phyloP scores from a whole-genome alignment of 2,797 vertebrate genomes.

The Bovichtus variegatus region DNA sequence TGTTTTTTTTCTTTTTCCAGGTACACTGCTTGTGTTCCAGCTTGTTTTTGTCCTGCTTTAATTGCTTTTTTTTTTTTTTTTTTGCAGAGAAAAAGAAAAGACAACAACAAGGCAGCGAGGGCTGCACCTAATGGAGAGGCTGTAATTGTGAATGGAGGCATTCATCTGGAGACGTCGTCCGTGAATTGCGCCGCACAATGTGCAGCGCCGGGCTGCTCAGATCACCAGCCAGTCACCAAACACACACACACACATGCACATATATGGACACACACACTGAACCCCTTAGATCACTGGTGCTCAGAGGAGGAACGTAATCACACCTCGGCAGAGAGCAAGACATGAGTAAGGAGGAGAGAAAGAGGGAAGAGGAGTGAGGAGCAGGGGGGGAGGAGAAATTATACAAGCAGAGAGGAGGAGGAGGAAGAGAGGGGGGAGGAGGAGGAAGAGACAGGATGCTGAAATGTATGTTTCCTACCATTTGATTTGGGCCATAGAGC shows the following conservation, averaged over 20 bases:
- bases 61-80: conserved; percentile 80
- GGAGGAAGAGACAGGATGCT: conserved; percentile 56
- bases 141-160: conserved; percentile 86
- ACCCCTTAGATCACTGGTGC: conserved; percentile 74
- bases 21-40: conserved; percentile 71
- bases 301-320: conserved; percentile 82
- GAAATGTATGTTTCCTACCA: conserved; percentile 79
- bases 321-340: conserved; percentile 73
- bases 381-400: conserved; percentile 47
- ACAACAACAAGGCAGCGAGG: conserved; percentile 74
- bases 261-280: conserved; percentile 40
- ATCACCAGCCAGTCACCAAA: conserved; percentile 76
- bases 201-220: conserved; percentile 77
- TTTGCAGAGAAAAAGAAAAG: conserved; percentile 75
- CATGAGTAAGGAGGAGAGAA: conserved; percentile 55
- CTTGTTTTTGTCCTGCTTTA: conserved; percentile 84
- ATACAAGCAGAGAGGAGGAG: conserved; percentile 53
- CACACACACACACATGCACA: conserved; percentile 43
- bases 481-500: conserved; percentile 77
- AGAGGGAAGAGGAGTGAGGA: conserved; percentile 41
- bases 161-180: conserved; percentile 83
- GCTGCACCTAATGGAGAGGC: conserved; percentile 83
- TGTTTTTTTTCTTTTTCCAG: conserved; percentile 59
- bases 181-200: conserved; percentile 82
- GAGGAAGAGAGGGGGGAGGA: conserved; percentile 27